Conservation (phyloP, 2,888 invertebrate species). For the Caenorhabditis angaria region DNA sequence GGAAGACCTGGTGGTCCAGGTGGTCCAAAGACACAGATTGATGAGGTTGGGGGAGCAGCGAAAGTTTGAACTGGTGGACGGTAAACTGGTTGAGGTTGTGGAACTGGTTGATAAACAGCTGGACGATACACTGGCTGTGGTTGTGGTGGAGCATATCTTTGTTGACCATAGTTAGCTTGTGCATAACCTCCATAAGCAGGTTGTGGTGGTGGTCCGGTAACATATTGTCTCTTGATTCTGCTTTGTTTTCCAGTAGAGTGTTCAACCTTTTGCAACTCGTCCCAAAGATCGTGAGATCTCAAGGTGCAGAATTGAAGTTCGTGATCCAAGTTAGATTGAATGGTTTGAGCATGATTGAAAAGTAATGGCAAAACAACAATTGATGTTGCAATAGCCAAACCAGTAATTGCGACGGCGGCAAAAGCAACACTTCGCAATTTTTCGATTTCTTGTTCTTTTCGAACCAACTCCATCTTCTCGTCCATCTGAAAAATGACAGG, state of each 20-base stretch:
- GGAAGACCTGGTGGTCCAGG: conserved; percentile 59
- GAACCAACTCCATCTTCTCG: conserved; percentile 22
- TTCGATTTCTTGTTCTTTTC: conserved; percentile 38
- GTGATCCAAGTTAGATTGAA: conserved; percentile 43
- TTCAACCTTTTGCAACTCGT: conserved; percentile 35
- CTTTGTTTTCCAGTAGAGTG: conserved; percentile 2
- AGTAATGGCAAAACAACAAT: conserved; percentile 43
- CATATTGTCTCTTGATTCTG: conserved; percentile 19
- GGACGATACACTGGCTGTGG: conserved; percentile 15
- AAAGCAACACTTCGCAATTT: conserved; percentile 22
- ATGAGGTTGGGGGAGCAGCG: conserved; percentile 7
- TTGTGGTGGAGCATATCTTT: conserved; percentile 14
- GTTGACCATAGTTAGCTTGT: conserved; percentile 15
- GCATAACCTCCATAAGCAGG: conserved; percentile 7
- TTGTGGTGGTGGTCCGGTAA: conserved; percentile 7
- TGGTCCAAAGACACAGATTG: conserved; percentile 49
- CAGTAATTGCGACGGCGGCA: conserved; percentile 32
- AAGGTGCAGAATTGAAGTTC: conserved; percentile 49
- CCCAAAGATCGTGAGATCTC: conserved; percentile 51
- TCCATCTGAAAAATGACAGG: conserved; percentile 18
- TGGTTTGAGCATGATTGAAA: conserved; percentile 43
- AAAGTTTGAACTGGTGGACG: background rate
- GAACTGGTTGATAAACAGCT: conserved; percentile 11
- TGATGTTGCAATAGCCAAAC: conserved; percentile 34
- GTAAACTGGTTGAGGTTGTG: conserved; percentile 24